A percentile compares a stretch with the other conserved stretches of the same genome.
These are phyloP conservation scores for Tromatobia lineatoria DNA, from an alignment of 2,888 invertebrate genomes.

Conservation along the genomic window DNA sequence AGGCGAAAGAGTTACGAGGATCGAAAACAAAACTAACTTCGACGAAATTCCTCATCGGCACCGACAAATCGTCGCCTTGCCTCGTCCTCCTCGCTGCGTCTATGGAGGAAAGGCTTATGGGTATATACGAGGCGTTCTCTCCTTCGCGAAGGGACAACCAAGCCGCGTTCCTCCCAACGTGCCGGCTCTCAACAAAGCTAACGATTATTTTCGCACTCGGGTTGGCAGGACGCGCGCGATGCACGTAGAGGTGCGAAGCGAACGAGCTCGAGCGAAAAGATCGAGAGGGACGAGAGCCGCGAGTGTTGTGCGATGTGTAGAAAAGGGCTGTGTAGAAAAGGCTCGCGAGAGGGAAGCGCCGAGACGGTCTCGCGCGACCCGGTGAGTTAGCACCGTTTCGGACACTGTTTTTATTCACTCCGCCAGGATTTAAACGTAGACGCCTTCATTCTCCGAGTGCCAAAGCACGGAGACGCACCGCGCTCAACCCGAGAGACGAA, in stretches of 20 bases:
- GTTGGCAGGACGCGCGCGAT: conserved; percentile 56
- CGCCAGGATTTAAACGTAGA: conserved; percentile 71
- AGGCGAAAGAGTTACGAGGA: conserved; percentile 61
- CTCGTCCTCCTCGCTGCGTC: conserved; percentile 6
- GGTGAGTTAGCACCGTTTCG: conserved; percentile 74
- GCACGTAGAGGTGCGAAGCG: conserved; percentile 45
- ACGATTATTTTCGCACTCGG: conserved; percentile 80
- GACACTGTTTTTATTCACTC: conserved; percentile 68
- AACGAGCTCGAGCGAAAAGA: conserved; percentile 32
- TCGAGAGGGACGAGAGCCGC: conserved; percentile 10
- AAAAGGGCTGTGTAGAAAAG: conserved; percentile 45
- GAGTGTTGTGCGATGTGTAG: conserved; percentile 20
- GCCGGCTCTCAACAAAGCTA: conserved; percentile 78
- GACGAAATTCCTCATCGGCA: conserved; percentile 71
- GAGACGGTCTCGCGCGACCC: conserved; percentile 51
- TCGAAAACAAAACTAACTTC: conserved; percentile 71
- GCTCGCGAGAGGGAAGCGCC: conserved; percentile 65
- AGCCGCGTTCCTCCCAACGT: conserved; percentile 64
- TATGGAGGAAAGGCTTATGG: neutral
- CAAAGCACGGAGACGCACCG: conserved; percentile 53
- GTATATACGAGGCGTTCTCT: conserved; percentile 36
- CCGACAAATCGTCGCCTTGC: conserved; percentile 71
- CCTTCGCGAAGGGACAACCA: conserved; percentile 59
- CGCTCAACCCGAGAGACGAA: conserved; percentile 14
- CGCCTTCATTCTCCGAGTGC: conserved; percentile 75